phyloP scores from a whole-genome alignment of 2,113 vertebrate species.

The Silurus meridionalis region DNA sequence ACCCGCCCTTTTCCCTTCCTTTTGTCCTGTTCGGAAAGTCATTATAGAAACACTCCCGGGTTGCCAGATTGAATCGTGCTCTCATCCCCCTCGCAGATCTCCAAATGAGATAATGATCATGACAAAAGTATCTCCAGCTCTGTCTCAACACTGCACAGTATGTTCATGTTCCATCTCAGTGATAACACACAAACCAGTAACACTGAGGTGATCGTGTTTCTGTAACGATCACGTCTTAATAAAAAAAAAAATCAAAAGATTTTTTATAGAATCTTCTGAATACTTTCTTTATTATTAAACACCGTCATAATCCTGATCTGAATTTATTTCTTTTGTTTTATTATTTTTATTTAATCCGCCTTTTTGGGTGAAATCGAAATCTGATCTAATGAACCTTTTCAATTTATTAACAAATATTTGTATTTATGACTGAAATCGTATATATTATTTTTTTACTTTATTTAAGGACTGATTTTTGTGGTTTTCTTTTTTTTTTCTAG shows the following conservation, averaged over 20 bases:
- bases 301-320: too few relatives aligned
- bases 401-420: neutral
- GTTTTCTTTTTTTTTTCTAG: too few relatives aligned
- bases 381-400: too few relatives aligned
- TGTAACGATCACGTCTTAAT: neutral
- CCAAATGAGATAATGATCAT: too few relatives aligned
- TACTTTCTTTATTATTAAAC: too few relatives aligned
- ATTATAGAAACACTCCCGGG: neutral
- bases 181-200: neutral
- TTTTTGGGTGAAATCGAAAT: too few relatives aligned
- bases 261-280: too few relatives aligned
- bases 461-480: too few relatives aligned
- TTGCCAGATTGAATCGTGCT: neutral
- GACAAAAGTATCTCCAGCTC: neutral
- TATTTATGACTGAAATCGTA: neutral
- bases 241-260: neutral
- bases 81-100: too few relatives aligned
- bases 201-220: neutral
- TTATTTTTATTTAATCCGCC: too few relatives aligned
- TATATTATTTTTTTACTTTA: too few relatives aligned
- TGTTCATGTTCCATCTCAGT: neutral
- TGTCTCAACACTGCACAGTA: neutral
- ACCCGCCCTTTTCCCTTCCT: neutral
- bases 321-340: too few relatives aligned
- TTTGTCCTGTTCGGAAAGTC: neutral